These are phyloP conservation scores for Phasia obesa DNA, from an alignment of 2,888 invertebrate genomes.

Conservation along the genomic window DNA sequence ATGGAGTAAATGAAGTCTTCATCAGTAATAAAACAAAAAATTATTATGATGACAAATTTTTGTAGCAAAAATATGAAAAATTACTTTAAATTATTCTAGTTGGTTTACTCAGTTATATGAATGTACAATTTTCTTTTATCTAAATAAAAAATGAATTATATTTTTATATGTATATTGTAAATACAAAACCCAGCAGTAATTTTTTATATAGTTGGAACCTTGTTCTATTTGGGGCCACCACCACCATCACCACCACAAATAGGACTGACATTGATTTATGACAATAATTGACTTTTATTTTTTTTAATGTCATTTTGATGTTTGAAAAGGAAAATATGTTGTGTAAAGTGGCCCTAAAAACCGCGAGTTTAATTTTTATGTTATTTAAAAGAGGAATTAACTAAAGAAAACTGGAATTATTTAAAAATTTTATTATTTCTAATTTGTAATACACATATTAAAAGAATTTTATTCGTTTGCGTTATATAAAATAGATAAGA, in stretches of 20 bases:
- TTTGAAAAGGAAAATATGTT: background rate
- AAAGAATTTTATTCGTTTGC: too few relatives aligned
- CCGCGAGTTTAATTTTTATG: constrained; percentile 41
- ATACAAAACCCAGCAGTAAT: background rate
- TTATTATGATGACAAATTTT: constrained; percentile 65
- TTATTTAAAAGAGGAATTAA: background rate
- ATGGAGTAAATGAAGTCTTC: background rate
- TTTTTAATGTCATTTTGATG: constrained; percentile 14
- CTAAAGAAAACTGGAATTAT: background rate
- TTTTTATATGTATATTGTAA: too few relatives aligned
- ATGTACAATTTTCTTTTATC: constrained; percentile 13
- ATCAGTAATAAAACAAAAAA: constrained; percentile 10
- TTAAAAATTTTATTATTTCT: constrained; percentile 5
- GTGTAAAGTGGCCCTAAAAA: constrained; percentile 6
- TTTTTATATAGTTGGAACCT: background rate
- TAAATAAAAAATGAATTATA: constrained; percentile 9
- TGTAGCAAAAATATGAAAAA: constrained; percentile 35
- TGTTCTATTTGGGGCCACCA: constrained; percentile 16
- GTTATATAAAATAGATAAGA: too few relatives aligned
- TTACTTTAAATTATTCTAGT: constrained; percentile 11
- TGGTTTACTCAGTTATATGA: constrained; percentile 16
- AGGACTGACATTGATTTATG: constrained; percentile 50
- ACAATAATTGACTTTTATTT: background rate
- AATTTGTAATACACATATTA: too few relatives aligned
- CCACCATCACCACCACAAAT: constrained; percentile 2